Percentiles rank a stretch among this genome's conserved stretches.
These are phyloP conservation scores for Peucedramus taeniatus DNA, from an alignment of 2,113 vertebrate species.

Conservation along the genomic window DNA sequence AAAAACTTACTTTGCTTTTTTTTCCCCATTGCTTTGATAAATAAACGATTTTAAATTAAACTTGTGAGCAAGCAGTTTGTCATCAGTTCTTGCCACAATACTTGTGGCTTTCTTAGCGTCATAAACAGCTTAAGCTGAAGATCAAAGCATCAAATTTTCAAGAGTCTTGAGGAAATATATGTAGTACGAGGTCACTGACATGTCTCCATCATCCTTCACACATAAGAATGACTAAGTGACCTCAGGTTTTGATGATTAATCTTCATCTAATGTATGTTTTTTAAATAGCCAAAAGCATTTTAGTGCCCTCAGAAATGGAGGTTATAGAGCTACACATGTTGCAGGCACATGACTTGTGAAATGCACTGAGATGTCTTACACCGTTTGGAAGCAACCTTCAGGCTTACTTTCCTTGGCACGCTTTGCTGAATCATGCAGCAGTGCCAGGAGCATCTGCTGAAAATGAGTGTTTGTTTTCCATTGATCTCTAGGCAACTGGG, in stretches of 20 bases:
- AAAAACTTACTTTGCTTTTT: background rate
- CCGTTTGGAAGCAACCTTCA: background rate
- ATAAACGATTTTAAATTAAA: background rate
- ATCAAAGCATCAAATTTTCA: background rate
- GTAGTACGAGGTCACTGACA: background rate
- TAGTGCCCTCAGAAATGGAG: background rate
- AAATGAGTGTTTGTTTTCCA: background rate
- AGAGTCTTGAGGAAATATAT: background rate
- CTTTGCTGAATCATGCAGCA: background rate
- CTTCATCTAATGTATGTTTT: background rate
- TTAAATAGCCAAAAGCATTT: background rate
- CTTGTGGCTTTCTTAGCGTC: background rate
- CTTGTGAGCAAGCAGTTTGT: background rate
- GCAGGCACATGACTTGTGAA: background rate
- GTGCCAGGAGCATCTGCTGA: background rate
- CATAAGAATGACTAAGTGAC: background rate
- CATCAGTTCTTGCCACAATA: background rate
- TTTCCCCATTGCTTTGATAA: background rate
- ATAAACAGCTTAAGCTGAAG: background rate
- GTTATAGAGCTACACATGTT: background rate
- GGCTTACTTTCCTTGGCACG: background rate
- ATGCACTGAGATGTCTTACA: background rate
- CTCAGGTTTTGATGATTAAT: background rate
- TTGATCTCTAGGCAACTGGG: background rate
- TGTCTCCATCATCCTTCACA: background rate